Base-by-base conservation (phyloP, 1,140 invertebrate species). In the Sycophaga agraensis region DNA sequence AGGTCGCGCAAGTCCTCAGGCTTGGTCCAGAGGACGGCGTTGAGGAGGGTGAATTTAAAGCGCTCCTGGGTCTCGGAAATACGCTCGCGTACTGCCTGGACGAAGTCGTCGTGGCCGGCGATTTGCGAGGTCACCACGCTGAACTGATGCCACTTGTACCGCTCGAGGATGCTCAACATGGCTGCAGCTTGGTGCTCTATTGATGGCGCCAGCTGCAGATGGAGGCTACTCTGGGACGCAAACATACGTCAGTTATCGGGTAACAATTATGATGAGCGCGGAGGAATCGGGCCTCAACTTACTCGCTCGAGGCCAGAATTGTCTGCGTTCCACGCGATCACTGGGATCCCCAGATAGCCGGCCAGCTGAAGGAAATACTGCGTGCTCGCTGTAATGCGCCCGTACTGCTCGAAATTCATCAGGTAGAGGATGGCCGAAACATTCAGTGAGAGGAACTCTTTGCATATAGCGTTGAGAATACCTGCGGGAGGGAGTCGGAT, bases 91-190 rank as follows among this genome's bases (percentile, higher is more conserved):
- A 97, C 89, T 16, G 93, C 92, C 75, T 95, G 92, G 60, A 97
- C 91, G 73, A 98, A 97, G 76, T 97, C 93, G 68, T 94, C 91
- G 77, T 97, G 92, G 0, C 95, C 95, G 16, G 93, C 93, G 45
- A 96, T 94, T 72, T 92, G 89, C 43, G 91, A 93, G n/a, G 91
- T 93, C 24, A 97, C 91, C 51, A 97, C 90, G 62, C 92, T 92
- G 78, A 97, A 97, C 69, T 94, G 91, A 74, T 96, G 93, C 96
- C 96, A 98, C 74, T 96, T 95, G 82, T 98, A 98, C 49, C 94
- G 84, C 76, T 92, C 89, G 68, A 97, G 81, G 68, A 98, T 94
- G 74, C 90, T 93, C 60, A 97, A 76, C 92, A 97, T 96, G 14
- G 94, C 94, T 1, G 91, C 89, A 21, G 91, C 92, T 77, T 97